Evolutionary conservation across 2,797 vertebrate species (phyloP).

Genomic region (Brachymystax lenok): DNA sequence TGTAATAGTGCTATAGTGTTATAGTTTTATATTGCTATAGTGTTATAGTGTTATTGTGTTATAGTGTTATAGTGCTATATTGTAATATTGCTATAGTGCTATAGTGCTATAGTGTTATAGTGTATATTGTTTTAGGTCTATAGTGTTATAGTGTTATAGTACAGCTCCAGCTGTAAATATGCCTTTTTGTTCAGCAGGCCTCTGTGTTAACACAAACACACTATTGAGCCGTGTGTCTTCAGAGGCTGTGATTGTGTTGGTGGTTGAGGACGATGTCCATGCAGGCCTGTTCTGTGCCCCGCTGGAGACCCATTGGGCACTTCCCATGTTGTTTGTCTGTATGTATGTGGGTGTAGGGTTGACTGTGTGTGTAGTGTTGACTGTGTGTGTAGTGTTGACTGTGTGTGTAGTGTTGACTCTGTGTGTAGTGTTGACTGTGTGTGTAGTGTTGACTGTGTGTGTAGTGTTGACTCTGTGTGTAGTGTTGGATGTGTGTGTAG

Average conservation of each 20-base stretch:
- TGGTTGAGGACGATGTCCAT: background rate
- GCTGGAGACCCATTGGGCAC: background rate
- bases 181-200: background rate
- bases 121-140: too few relatives aligned
- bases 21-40: too few relatives aligned
- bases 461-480: too few relatives aligned
- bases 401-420: background rate
- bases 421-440: background rate
- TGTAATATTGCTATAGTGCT: too few relatives aligned
- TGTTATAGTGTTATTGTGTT: too few relatives aligned
- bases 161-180: background rate
- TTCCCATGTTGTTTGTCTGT: background rate
- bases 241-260: too few relatives aligned
- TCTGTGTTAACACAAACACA: background rate
- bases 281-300: background rate
- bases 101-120: too few relatives aligned
- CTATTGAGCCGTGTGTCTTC: background rate
- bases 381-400: background rate
- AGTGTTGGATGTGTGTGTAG: too few relatives aligned
- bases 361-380: background rate
- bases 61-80: too few relatives aligned
- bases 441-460: too few relatives aligned
- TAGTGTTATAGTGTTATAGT: too few relatives aligned
- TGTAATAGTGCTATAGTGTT: too few relatives aligned
- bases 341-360: background rate